These are phyloP conservation scores for Thomomys bottae DNA, from an alignment of 2,113 vertebrate genomes.

Conservation along the genomic window DNA sequence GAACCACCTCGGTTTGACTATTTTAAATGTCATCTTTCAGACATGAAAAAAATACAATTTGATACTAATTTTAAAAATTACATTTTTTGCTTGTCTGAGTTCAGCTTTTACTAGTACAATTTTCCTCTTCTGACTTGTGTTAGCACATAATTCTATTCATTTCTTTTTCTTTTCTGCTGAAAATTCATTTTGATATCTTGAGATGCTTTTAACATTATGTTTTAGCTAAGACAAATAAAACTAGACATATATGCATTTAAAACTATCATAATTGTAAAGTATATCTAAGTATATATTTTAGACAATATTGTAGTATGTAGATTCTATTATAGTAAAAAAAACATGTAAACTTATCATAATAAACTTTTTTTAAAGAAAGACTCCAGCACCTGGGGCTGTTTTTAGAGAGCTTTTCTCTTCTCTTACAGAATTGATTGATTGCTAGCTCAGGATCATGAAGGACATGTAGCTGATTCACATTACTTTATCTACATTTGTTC, in stretches of 20 bases:
- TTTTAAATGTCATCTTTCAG: conserved; percentile 44
- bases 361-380: not conserved
- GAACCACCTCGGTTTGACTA: conserved; percentile 1
- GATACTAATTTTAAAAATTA: conserved; percentile 18
- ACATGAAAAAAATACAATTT: conserved; percentile 25
- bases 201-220: not conserved
- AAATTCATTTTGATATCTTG: conserved; percentile 4
- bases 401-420: not conserved
- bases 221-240: not conserved
- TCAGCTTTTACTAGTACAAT: conserved; percentile 28
- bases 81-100: conserved; percentile 46
- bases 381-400: not conserved
- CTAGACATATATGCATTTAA: not conserved
- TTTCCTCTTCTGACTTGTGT: conserved; percentile 15
- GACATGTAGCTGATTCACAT: not conserved
- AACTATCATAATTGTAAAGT: conserved; percentile 19
- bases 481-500: not conserved
- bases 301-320: too few species aligned
- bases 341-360: not conserved
- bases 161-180: too few species aligned
- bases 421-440: not conserved
- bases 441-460: not conserved
- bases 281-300: too few species aligned
- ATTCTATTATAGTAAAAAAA: not conserved
- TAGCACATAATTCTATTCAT: not conserved